phyloP scores from a whole-genome alignment of 2,797 vertebrate species.

The Kryptolebias ocellatus region DNA sequence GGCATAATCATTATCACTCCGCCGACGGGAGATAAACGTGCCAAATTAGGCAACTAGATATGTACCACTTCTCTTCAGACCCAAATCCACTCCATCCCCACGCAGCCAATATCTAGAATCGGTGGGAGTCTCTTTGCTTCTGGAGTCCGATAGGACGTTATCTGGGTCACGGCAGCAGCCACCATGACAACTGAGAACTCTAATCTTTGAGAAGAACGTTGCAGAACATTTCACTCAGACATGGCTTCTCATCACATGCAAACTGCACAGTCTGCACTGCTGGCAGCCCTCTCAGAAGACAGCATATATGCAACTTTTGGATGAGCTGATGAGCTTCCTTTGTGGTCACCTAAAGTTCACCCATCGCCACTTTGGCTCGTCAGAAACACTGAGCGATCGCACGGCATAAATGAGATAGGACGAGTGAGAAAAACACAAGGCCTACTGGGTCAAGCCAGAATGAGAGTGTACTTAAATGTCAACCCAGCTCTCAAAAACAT shows the following conservation, averaged over 20 bases:
- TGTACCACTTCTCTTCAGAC: constrained; percentile 30
- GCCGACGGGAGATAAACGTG: background rate
- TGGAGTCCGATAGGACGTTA: constrained; percentile 61
- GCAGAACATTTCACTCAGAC: constrained; percentile 41
- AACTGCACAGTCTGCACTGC: constrained; percentile 30
- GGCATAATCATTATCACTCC: no score
- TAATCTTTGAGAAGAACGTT: constrained; percentile 63
- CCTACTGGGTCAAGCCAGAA: constrained; percentile 25
- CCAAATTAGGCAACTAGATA: constrained; percentile 27
- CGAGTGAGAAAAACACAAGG: constrained; percentile 56
- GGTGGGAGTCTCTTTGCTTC: constrained; percentile 46
- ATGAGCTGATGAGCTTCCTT: constrained; percentile 59
- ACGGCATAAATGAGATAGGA: constrained; percentile 35
- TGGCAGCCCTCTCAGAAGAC: constrained; percentile 35
- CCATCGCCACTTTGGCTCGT: constrained; percentile 29
- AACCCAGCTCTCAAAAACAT: constrained; percentile 9
- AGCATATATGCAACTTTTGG: constrained; percentile 13
- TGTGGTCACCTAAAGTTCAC: constrained; percentile 53
- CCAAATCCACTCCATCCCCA: constrained; percentile 31
- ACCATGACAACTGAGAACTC: constrained; percentile 58
- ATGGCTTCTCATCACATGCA: constrained; percentile 50
- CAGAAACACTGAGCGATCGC: constrained; percentile 36
- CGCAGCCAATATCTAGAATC: constrained; percentile 53
- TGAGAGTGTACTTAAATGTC: constrained; percentile 10
- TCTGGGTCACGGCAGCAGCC: constrained; percentile 54